These are phyloP conservation scores for Sus cebifrons DNA, from an alignment of 2,797 vertebrate species.

Conservation along the genomic window DNA sequence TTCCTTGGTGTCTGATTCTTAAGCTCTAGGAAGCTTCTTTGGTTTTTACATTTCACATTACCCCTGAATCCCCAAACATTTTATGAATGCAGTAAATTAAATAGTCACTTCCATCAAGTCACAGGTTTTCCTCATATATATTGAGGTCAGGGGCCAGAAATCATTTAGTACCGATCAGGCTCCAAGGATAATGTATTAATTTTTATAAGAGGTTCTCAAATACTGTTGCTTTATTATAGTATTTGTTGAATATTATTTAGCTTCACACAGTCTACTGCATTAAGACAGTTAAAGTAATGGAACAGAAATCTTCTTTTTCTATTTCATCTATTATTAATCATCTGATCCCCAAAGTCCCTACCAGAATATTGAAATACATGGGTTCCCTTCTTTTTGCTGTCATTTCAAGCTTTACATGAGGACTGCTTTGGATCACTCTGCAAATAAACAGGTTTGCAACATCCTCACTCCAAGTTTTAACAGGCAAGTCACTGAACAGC, in stretches of 20 bases:
- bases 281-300: neutral
- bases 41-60: neutral
- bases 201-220: conserved; percentile 45
- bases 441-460: neutral
- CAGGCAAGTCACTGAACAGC: neutral
- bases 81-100: neutral
- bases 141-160: neutral
- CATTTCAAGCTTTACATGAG: neutral
- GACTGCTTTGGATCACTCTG: neutral
- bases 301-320: neutral
- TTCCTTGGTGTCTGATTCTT: neutral
- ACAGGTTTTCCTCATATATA: neutral
- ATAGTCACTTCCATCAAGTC: neutral
- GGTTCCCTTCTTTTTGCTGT: neutral
- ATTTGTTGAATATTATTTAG: conserved; percentile 24
- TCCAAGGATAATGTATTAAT: neutral
- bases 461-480: neutral
- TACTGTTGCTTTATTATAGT: neutral
- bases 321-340: neutral
- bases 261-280: neutral
- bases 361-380: neutral
- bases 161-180: neutral
- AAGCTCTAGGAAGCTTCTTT: neutral
- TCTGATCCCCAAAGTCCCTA: neutral
- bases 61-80: neutral